A percentile compares a stretch with the other conserved stretches of the same genome.
These are phyloP conservation scores for Galeopterus variegatus DNA, from an alignment of 2,113 vertebrate genomes.

Conservation along the genomic window DNA sequence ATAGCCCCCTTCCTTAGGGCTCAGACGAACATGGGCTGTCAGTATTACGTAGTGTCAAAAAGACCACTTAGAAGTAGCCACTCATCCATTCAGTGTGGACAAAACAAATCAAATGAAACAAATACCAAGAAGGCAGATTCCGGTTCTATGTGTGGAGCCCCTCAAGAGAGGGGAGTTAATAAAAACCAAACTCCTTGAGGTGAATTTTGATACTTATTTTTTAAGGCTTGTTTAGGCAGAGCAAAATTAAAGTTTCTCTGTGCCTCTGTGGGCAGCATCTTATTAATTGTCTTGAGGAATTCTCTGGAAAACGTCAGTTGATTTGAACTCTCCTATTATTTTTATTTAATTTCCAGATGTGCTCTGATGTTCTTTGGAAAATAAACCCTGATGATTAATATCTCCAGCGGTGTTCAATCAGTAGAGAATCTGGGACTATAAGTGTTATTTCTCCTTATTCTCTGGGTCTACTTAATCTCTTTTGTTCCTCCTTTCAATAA, in stretches of 20 bases:
- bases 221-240: constrained; percentile 44
- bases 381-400: constrained; percentile 59
- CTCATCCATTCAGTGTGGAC: constrained; percentile 34
- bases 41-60: constrained; percentile 56
- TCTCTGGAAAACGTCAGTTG: constrained; percentile 65
- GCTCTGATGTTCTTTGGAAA: constrained; percentile 66
- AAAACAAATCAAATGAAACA: constrained; percentile 59
- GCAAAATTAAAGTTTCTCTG: constrained; percentile 53
- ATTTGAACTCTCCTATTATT: constrained; percentile 61
- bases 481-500: neutral
- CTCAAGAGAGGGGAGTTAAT: constrained; percentile 56
- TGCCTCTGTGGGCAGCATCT: constrained; percentile 61
- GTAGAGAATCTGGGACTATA: neutral
- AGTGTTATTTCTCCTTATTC: constrained; percentile 9
- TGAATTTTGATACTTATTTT: constrained; percentile 60
- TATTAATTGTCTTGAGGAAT: constrained; percentile 72
- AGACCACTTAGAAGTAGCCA: constrained; percentile 59
- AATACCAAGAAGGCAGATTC: constrained; percentile 49
- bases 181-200: constrained; percentile 62
- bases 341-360: constrained; percentile 78
- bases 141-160: neutral
- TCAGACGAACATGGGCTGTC: constrained; percentile 28
- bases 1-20: neutral
- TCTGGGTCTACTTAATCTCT: neutral
- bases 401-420: constrained; percentile 57